Evolutionary conservation across 2,113 vertebrate genomes (phyloP).

Genomic region (Haemorhous mexicanus): DNA sequence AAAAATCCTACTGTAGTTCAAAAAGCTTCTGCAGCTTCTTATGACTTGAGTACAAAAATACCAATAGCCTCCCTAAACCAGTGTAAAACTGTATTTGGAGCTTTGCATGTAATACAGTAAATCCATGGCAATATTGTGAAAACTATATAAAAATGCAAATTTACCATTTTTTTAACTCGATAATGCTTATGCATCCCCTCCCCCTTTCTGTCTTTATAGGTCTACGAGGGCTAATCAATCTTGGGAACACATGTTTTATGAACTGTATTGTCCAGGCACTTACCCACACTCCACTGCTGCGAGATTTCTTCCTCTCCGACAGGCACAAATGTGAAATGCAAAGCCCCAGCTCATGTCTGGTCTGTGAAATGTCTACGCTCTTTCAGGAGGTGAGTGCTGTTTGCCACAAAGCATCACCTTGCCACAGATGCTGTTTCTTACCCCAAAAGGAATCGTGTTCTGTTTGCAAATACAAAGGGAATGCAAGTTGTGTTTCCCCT

Average conservation of each 20-base stretch:
- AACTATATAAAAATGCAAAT: slow-evolving; percentile 32
- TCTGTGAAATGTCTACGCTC: slow-evolving; percentile 98
- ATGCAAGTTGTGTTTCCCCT: neutral
- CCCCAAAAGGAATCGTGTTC: neutral
- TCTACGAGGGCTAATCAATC: slow-evolving; percentile 95
- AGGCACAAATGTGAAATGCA: slow-evolving; percentile 98
- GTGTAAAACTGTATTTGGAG: neutral
- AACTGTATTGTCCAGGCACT: slow-evolving; percentile 98
- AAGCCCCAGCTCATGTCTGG: slow-evolving; percentile 95
- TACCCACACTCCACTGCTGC: slow-evolving; percentile 94
- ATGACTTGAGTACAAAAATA: neutral
- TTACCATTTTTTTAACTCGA: neutral
- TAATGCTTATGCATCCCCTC: slow-evolving; percentile 19
- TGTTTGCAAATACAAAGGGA: neutral
- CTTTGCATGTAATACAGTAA: neutral
- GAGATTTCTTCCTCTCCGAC: slow-evolving; percentile 98
- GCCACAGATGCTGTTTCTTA: neutral
- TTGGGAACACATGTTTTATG: slow-evolving; percentile 99
- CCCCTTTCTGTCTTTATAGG: slow-evolving; percentile 72
- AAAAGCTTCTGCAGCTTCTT: neutral
- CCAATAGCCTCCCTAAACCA: neutral
- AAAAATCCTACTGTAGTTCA: neutral
- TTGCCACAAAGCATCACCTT: neutral
- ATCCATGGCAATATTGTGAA: neutral
- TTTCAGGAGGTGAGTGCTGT: slow-evolving; percentile 90